Percentiles rank a stretch among this genome's conserved stretches.
These are phyloP conservation scores for Stichodactyla helianthus DNA, from an alignment of 64 coral and sea anemone genomes.

Conservation along the genomic window DNA sequence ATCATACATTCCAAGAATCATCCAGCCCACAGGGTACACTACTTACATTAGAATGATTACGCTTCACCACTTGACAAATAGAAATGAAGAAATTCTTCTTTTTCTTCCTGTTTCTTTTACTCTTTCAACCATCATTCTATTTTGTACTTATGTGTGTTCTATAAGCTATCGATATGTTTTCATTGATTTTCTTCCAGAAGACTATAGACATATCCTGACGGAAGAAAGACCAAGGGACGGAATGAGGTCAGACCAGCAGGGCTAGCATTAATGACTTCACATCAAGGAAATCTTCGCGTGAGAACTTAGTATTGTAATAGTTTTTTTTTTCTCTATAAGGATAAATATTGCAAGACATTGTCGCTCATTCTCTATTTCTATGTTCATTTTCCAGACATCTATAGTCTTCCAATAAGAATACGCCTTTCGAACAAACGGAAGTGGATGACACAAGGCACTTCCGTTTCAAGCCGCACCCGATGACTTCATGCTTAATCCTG, in stretches of 20 bases:
- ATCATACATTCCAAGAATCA: background rate
- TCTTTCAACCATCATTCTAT: background rate
- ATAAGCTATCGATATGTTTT: background rate
- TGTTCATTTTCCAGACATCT: background rate
- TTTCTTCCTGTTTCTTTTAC: background rate
- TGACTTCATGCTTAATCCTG: conserved; percentile 28
- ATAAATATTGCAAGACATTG: background rate
- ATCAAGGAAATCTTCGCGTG: background rate
- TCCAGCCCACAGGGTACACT: background rate
- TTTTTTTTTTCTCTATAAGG: background rate
- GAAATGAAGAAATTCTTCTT: background rate
- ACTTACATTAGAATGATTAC: background rate
- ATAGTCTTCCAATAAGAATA: background rate
- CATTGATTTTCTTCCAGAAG: background rate
- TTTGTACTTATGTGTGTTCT: background rate
- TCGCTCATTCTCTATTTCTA: background rate
- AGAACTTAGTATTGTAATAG: background rate
- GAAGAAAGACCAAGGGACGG: background rate
- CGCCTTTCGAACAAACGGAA: conserved; percentile 5
- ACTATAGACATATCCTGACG: background rate
- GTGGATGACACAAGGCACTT: conserved; percentile 14
- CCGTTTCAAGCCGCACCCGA: conserved; percentile 37
- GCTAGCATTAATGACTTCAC: background rate
- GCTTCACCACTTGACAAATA: background rate
- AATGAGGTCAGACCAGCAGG: background rate